These are phyloP conservation scores for Callaeas wilsoni DNA, from an alignment of 2,113 vertebrate species.

Conservation along the genomic window DNA sequence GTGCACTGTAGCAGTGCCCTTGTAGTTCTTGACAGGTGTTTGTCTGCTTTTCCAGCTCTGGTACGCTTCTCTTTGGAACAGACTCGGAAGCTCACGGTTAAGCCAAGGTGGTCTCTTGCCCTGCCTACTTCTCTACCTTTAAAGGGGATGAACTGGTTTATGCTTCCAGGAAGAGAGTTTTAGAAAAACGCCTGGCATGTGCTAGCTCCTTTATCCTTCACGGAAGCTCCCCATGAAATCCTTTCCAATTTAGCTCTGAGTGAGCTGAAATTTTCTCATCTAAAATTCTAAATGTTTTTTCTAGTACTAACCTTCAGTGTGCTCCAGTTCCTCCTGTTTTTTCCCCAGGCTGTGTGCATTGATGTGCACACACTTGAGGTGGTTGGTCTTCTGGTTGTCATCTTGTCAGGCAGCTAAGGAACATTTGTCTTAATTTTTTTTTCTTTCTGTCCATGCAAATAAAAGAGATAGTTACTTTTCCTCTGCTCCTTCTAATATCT, in stretches of 20 bases:
- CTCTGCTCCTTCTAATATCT: not conserved
- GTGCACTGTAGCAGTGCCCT: not conserved
- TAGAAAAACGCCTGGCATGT: not conserved
- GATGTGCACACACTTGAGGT: too few species aligned
- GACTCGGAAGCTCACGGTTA: accelerated
- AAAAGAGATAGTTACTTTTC: not conserved
- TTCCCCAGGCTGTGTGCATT: not conserved
- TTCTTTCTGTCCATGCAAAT: not conserved
- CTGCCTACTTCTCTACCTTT: not conserved
- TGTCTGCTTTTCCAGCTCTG: not conserved
- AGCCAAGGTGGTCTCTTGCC: not conserved
- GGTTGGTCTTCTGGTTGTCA: not conserved
- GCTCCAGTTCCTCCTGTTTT: not conserved
- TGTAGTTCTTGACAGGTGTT: not conserved
- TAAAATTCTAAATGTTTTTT: not conserved
- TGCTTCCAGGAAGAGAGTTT: not conserved
- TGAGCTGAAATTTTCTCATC: not conserved
- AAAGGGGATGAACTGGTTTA: not conserved
- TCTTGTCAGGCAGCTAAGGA: not conserved
- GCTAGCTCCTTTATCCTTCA: not conserved
- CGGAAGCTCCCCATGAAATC: not conserved
- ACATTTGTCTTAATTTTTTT: not conserved
- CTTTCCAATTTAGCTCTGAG: not conserved
- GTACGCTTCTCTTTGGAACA: not conserved
- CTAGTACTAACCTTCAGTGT: not conserved